These are phyloP conservation scores for Holothuria leucospilota DNA, from an alignment of 53 echinoderm and acorn worm genomes.

Conservation along the genomic window DNA sequence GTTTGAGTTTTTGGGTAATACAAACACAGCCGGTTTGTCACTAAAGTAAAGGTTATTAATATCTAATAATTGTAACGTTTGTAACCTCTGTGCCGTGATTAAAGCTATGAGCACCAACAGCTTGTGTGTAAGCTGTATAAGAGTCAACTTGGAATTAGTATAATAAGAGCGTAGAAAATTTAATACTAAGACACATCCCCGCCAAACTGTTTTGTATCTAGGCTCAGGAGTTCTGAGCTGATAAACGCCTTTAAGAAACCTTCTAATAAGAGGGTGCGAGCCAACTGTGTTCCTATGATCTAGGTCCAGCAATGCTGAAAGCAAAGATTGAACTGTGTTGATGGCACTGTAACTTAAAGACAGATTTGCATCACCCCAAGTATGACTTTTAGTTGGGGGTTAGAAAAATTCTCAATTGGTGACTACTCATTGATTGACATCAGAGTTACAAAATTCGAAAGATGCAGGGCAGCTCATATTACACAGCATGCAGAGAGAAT, in stretches of 20 bases:
- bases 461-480: too few relatives aligned
- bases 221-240: conserved; percentile 22
- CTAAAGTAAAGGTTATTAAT: neutral
- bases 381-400: too few relatives aligned
- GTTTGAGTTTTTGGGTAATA: neutral
- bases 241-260: conserved; percentile 5
- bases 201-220: conserved; percentile 49
- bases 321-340: neutral
- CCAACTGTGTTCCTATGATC: neutral
- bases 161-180: neutral
- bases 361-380: too few relatives aligned
- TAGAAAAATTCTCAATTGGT: too few relatives aligned
- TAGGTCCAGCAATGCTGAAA: conserved; percentile 10
- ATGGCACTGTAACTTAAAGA: conserved; percentile 9
- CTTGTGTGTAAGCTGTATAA: neutral
- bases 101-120: conserved; percentile 9
- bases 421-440: too few relatives aligned
- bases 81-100: neutral
- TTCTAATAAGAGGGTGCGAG: neutral
- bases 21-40: neutral
- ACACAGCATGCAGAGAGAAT: too few relatives aligned
- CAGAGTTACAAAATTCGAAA: too few relatives aligned
- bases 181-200: conserved; percentile 31
- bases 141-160: neutral
- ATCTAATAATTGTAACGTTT: neutral